phyloP scores from a whole-genome alignment of 2,888 invertebrate genomes.

The Auanema freiburgensis region DNA sequence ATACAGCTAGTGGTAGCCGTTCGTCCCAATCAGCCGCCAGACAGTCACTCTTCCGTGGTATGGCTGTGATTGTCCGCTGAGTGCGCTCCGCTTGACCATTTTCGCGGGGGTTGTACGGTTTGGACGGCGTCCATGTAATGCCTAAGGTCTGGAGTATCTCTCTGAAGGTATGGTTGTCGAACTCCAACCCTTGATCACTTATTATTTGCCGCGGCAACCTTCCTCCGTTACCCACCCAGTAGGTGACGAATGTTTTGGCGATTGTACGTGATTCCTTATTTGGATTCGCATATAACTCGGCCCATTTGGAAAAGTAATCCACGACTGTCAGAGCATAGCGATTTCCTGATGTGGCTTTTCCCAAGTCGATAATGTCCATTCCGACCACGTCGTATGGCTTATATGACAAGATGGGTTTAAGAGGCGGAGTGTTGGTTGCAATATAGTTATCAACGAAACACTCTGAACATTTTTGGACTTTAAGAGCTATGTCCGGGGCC shows the following conservation, averaged over 20 bases:
- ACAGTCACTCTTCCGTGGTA: conserved; percentile 9
- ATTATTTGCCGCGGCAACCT: conserved; percentile 7
- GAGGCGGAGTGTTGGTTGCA: not conserved
- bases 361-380: conserved; percentile 16
- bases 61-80: conserved; percentile 11
- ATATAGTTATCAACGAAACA: conserved; percentile 8
- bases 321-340: conserved; percentile 11
- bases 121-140: too few relatives aligned
- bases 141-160: too few relatives aligned
- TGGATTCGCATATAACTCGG: not conserved
- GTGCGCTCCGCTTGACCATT: conserved; percentile 25
- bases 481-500: conserved; percentile 5
- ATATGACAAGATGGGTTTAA: conserved; percentile 1
- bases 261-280: conserved; percentile 4
- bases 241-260: not conserved
- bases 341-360: not conserved
- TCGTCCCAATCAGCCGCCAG: conserved; percentile 17
- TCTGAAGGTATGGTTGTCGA: not conserved
- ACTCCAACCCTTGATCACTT: conserved; percentile 2
- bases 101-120: too few relatives aligned
- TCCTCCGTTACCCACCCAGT: conserved; percentile 12
- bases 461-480: conserved; percentile 2
- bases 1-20: conserved; percentile 23
- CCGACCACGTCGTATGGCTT: conserved; percentile 4
- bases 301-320: conserved; percentile 12